Conservation (phyloP, 1,140 invertebrate genomes). For the Dendrolimus kikuchii region DNA sequence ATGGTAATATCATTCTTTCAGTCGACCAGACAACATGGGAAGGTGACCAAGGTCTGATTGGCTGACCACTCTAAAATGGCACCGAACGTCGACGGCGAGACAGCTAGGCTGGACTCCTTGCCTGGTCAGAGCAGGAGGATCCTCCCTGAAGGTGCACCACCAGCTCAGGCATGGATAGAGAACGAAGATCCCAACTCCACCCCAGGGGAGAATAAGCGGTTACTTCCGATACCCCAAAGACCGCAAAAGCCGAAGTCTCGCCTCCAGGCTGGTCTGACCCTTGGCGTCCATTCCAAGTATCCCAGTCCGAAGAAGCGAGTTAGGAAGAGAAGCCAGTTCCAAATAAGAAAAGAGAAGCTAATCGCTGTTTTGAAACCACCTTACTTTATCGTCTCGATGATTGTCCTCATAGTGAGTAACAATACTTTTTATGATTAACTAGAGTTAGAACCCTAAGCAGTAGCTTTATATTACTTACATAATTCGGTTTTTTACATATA, state of each 20-base stretch:
- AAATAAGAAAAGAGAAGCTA: constrained; percentile 46
- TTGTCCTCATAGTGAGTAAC: constrained; percentile 47
- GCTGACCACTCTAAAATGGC: constrained; percentile 27
- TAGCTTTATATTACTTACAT: too few species aligned
- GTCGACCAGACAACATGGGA: too few species aligned
- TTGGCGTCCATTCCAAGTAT: constrained; percentile 38
- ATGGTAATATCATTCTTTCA: too few species aligned
- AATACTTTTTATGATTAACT: not conserved
- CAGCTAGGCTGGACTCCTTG: constrained; percentile 16
- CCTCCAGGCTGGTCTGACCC: constrained; percentile 40
- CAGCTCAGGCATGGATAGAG: constrained; percentile 42
- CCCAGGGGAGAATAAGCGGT: constrained; percentile 40
- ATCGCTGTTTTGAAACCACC: constrained; percentile 40
- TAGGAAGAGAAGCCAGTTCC: constrained; percentile 39
- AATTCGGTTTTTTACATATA: too few species aligned
- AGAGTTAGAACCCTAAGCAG: not conserved
- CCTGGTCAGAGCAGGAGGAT: constrained; percentile 35
- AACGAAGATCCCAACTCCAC: constrained; percentile 37
- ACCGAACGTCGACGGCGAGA: constrained; percentile 45
- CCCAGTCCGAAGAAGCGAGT: constrained; percentile 19
- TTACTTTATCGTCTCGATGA: constrained; percentile 55
- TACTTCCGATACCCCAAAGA: constrained; percentile 20
- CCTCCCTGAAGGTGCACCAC: constrained; percentile 26
- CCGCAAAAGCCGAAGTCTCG: constrained; percentile 23
- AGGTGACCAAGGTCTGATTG: too few species aligned